phyloP scores from a whole-genome alignment of 2,888 invertebrate genomes.

The Dascillus cervinus region DNA sequence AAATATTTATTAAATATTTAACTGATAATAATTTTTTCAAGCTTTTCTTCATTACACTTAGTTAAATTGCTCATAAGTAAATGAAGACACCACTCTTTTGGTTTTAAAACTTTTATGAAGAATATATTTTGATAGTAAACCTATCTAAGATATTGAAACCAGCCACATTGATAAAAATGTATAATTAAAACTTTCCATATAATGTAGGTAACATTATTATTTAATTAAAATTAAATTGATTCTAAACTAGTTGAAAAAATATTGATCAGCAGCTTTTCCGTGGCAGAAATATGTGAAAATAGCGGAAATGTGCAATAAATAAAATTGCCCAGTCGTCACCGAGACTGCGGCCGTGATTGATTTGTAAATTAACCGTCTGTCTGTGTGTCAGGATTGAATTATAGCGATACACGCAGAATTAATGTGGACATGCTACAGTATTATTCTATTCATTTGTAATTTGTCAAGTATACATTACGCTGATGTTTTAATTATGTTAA shows the following conservation, averaged over 20 bases:
- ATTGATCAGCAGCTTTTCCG: background rate
- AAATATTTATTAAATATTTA: too few relatives aligned
- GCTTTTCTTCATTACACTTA: too few relatives aligned
- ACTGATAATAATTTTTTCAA: too few relatives aligned
- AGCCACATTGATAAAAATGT: too few relatives aligned
- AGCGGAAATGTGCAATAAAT: slow-evolving; percentile 3
- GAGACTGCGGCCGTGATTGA: slow-evolving; percentile 7
- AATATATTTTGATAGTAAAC: too few relatives aligned
- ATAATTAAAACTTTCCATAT: too few relatives aligned
- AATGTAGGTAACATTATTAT: too few relatives aligned
- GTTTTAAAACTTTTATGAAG: too few relatives aligned
- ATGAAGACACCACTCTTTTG: too few relatives aligned
- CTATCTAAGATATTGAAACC: too few relatives aligned
- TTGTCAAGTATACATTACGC: slow-evolving; percentile 12
- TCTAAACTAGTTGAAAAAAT: background rate
- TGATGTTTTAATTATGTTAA: slow-evolving; percentile 19
- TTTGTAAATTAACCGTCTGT: slow-evolving; percentile 8
- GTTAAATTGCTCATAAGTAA: too few relatives aligned
- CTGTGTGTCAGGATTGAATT: slow-evolving; percentile 13
- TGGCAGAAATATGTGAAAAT: slow-evolving; percentile 2
- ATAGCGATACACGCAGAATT: slow-evolving; percentile 13
- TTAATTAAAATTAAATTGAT: too few relatives aligned
- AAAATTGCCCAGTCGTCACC: slow-evolving; percentile 5
- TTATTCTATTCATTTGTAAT: slow-evolving; percentile 15
- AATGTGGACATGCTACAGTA: slow-evolving; percentile 12